These are phyloP conservation scores for Drosophila quadrilineata DNA, from an alignment of 1,140 invertebrate species.

Conservation along the genomic window DNA sequence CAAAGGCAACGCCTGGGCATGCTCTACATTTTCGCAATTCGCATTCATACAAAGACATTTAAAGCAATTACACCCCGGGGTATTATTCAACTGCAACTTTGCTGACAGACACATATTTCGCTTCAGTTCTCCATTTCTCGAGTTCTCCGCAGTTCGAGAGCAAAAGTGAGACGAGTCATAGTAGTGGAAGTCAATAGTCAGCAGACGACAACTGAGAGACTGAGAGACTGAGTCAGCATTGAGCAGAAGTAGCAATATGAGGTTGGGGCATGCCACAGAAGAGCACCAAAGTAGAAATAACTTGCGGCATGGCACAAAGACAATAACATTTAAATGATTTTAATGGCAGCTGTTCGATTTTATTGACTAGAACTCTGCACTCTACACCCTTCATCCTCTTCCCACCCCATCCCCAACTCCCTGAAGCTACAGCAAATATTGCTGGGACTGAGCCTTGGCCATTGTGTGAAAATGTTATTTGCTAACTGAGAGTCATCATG, in stretches of 20 bases:
- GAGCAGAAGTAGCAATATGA: background rate
- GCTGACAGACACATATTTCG: constrained; percentile 66
- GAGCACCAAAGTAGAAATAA: constrained; percentile 72
- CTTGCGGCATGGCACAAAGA: constrained; percentile 58
- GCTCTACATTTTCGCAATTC: constrained; percentile 37
- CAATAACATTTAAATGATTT: constrained; percentile 80
- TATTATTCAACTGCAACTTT: constrained; percentile 78
- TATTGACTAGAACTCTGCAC: constrained; percentile 57
- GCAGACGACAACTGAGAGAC: no score
- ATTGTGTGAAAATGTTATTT: constrained; percentile 73
- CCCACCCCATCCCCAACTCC: background rate
- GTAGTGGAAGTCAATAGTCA: constrained; percentile 5
- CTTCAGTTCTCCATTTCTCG: no score
- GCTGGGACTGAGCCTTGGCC: constrained; percentile 7
- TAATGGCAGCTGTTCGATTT: constrained; percentile 80
- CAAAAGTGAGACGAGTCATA: constrained; percentile 56
- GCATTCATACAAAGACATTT: constrained; percentile 77
- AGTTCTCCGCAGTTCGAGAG: no score
- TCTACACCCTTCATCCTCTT: background rate
- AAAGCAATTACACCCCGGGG: constrained; percentile 74
- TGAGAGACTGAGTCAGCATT: constrained; percentile 61
- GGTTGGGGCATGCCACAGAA: constrained; percentile 56
- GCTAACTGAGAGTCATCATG: constrained; percentile 76
- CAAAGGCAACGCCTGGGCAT: constrained; percentile 20
- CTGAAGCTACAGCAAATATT: no score